Percentiles rank a stretch among this genome's conserved stretches.
phyloP scores from a whole-genome alignment of 2,113 vertebrate species.

The Romanogobio albipinnatus region DNA sequence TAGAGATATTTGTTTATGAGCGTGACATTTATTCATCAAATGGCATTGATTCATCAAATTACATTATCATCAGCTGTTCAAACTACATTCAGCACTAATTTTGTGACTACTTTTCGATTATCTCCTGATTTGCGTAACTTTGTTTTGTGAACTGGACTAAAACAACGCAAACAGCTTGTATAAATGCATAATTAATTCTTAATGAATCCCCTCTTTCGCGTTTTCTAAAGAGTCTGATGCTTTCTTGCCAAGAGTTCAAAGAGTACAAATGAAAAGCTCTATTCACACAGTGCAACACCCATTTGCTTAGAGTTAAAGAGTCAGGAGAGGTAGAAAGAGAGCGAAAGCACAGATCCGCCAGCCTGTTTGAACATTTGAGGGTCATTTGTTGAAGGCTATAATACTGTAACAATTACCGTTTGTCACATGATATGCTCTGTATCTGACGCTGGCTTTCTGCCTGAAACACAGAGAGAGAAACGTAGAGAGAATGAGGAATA shows the following conservation, averaged over 20 bases:
- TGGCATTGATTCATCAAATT: too few species aligned
- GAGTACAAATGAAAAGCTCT: constrained; percentile 6
- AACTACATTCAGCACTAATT: too few species aligned
- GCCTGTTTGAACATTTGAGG: constrained; percentile 20
- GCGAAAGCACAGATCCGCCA: neutral
- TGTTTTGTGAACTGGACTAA: neutral
- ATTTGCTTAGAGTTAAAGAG: constrained; percentile 25
- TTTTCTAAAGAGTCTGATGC: constrained; percentile 80
- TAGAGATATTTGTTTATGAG: too few species aligned
- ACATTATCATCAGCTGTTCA: too few species aligned
- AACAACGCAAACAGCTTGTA: neutral
- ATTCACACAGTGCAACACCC: constrained; percentile 5
- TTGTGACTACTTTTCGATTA: too few species aligned
- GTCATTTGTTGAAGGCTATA: constrained; percentile 62
- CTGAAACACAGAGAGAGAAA: constrained; percentile 9
- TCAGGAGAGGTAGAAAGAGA: neutral
- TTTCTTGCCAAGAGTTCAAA: constrained; percentile 61
- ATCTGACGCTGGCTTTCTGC: neutral
- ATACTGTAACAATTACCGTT: constrained; percentile 67
- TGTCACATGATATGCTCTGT: constrained; percentile 53
- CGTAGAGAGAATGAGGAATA: too few species aligned
- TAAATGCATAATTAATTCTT: neutral
- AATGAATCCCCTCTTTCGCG: constrained; percentile 66
- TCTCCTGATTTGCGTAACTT: neutral
- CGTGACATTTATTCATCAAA: too few species aligned